Conservation (phyloP, 2,113 vertebrate species). For the Notothenia rossii region DNA sequence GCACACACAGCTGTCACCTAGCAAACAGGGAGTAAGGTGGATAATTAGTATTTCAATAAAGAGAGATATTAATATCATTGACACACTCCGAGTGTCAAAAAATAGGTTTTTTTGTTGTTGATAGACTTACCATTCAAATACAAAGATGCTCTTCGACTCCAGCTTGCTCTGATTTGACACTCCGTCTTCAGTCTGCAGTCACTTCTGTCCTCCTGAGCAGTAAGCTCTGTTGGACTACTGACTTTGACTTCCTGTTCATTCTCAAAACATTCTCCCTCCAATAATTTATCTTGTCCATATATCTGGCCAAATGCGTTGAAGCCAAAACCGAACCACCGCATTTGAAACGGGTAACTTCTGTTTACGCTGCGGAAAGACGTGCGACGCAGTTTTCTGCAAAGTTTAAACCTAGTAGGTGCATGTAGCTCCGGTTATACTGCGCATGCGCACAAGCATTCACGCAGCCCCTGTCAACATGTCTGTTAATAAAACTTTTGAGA, state of each 20-base stretch:
- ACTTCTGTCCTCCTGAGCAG: background rate
- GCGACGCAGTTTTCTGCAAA: conserved; percentile 4
- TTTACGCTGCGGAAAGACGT: background rate
- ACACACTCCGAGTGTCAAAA: background rate
- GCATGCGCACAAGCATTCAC: conserved; percentile 22
- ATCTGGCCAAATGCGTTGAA: conserved; percentile 88
- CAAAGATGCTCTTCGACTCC: conserved; percentile 79
- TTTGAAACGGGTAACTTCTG: background rate
- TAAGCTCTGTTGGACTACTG: conserved; percentile 54
- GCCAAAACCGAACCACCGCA: conserved; percentile 89
- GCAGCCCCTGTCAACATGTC: background rate
- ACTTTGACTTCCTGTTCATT: conserved; percentile 49
- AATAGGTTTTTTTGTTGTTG: too few species aligned
- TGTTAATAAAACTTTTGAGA: conserved; percentile 7
- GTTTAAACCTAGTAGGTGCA: background rate
- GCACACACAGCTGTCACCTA: conserved; percentile 63
- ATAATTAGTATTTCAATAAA: background rate
- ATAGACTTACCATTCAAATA: conserved; percentile 54
- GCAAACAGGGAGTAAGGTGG: background rate
- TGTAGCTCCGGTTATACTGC: background rate
- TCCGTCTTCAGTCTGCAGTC: background rate
- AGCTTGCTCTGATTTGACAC: conserved; percentile 66
- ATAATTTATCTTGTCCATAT: background rate
- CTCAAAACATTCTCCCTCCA: background rate
- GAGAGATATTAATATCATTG: background rate